Base-by-base conservation (phyloP, 2,888 invertebrate species). In the Ormyrus nitidulus region DNA sequence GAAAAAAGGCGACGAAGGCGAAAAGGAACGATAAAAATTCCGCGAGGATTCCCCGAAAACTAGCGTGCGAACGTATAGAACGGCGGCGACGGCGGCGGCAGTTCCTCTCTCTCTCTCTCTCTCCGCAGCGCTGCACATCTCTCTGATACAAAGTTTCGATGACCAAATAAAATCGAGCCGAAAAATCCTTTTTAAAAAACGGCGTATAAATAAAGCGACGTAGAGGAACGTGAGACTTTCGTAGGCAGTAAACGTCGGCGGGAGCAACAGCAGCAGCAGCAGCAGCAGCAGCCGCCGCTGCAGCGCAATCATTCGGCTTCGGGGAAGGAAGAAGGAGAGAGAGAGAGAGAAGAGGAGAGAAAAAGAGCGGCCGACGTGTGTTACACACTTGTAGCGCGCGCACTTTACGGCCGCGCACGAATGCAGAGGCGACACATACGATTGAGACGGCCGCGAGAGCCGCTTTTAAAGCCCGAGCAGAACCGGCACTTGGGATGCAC, bases 141-240 rank as follows among this genome's bases (percentile, higher is more conserved):
- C 64, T 56, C 58, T n/a, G 81, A 74, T 78, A 71, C 77, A 61
- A 56, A 77, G 70, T 74, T 74, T 77, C 80, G 74, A 77, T 81
- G 77, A 61, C 65, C 73, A 77, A 81, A 77, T 69, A 76, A 73
- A 77, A 74, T 81, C 64, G 59, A 73, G n/a, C 69, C 70, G 80
- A 80, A 78, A 68, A 51, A 65, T 77, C 58, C 10, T 13, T 13
- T 46, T 10, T 53, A 53, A 71, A 71, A 75, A 69, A 56, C 3
- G 54, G 5, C 6, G 58, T 46, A 74, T 49, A 65, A 56, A 79
- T 62, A 70, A 65, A 75, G 13, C 9, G 34, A 44, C 68, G 4
- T 10, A 5, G 34, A 46, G 44, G 56, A n/a, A 8, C 69, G 69
- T 11, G 11, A n/a, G 46, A 56, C 56, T 74, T 74, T 79, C 79